phyloP scores from a whole-genome alignment of 2,797 vertebrate species.

The Gallinago stenura region DNA sequence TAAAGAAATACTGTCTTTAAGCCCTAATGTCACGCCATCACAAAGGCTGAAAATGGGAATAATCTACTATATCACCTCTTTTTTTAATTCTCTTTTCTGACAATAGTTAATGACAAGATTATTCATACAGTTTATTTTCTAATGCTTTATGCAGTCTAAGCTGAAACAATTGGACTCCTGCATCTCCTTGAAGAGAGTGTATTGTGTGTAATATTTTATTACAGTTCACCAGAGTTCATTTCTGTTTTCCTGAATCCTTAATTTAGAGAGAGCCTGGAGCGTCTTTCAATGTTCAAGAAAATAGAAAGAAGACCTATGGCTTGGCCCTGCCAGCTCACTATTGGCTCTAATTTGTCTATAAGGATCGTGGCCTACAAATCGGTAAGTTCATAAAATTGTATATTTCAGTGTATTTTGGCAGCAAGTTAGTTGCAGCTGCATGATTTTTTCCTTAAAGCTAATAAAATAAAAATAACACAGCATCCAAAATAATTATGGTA shows the following conservation, averaged over 20 bases:
- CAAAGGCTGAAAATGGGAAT: background rate
- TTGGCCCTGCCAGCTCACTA: slow-evolving; percentile 93
- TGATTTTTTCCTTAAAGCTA: background rate
- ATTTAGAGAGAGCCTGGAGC: slow-evolving; percentile 88
- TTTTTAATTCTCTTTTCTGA: background rate
- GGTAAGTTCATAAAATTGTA: slow-evolving; percentile 80
- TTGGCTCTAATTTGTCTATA: slow-evolving; percentile 90
- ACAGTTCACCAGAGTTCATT: background rate
- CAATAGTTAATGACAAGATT: background rate
- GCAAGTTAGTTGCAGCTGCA: background rate
- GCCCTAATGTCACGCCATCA: background rate
- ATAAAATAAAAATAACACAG: background rate
- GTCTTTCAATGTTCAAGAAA: slow-evolving; percentile 91
- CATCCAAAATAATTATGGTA: background rate
- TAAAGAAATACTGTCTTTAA: background rate
- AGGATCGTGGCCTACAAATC: slow-evolving; percentile 93
- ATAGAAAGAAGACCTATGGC: slow-evolving; percentile 83
- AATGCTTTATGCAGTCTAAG: background rate
- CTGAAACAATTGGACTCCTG: background rate
- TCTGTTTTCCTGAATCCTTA: slow-evolving; percentile 36
- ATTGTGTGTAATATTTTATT: background rate
- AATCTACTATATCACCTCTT: background rate
- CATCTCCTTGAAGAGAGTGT: background rate
- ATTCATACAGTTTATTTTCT: slow-evolving; percentile 1
- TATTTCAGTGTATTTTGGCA: background rate